A percentile compares a stretch with the other conserved stretches of the same genome.
These are phyloP conservation scores for Caenorhabditis sp. DNA, from an alignment of 2,888 invertebrate species.

Conservation along the genomic window DNA sequence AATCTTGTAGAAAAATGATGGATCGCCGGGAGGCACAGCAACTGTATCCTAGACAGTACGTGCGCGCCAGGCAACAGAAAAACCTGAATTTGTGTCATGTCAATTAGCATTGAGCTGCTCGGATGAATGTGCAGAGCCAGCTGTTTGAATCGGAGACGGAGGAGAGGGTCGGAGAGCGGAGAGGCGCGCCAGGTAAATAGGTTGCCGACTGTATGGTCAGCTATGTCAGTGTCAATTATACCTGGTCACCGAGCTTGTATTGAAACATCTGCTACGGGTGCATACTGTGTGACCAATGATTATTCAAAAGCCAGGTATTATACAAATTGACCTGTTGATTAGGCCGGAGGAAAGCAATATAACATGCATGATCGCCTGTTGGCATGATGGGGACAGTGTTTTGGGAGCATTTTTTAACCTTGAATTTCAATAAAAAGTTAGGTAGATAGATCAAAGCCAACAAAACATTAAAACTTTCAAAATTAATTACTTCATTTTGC, in stretches of 20 bases:
- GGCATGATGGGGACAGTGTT: too few species aligned
- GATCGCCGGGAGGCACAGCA: slow-evolving; percentile 25
- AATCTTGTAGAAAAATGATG: slow-evolving; percentile 35
- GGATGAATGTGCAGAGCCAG: slow-evolving; percentile 55
- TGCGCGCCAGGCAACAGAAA: neutral
- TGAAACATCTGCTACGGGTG: slow-evolving; percentile 62
- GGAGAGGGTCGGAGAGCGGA: too few species aligned
- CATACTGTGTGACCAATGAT: slow-evolving; percentile 36
- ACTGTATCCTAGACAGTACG: slow-evolving; percentile 26
- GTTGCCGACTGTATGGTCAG: slow-evolving; percentile 55
- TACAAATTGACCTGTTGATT: slow-evolving; percentile 15
- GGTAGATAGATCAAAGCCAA: too few species aligned
- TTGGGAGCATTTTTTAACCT: too few species aligned
- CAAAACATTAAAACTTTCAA: too few species aligned
- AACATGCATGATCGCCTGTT: too few species aligned
- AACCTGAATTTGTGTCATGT: slow-evolving; percentile 52
- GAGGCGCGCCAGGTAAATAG: slow-evolving; percentile 57
- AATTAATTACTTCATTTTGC: neutral
- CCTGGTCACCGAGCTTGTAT: slow-evolving; percentile 50
- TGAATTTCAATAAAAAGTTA: too few species aligned
- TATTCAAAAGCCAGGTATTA: slow-evolving; percentile 37
- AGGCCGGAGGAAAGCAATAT: too few species aligned
- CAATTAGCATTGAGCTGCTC: slow-evolving; percentile 47
- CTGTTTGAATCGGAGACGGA: slow-evolving; percentile 36
- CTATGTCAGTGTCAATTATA: slow-evolving; percentile 57